Percentiles rank a stretch among this genome's conserved stretches.
phyloP scores from a whole-genome alignment of 2,888 invertebrate species.

The Pegoplata infirma region DNA sequence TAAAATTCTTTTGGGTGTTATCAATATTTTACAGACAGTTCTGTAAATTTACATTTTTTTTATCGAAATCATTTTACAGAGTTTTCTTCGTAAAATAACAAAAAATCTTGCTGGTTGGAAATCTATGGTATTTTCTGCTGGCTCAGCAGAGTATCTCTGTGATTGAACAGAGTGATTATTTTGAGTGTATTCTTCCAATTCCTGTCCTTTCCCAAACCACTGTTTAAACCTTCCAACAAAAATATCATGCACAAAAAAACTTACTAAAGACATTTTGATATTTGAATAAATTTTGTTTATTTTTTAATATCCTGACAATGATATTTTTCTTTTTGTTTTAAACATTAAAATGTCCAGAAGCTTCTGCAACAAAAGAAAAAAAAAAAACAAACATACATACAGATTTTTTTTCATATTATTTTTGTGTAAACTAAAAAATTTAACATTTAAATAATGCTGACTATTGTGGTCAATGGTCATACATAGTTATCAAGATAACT shows the following conservation, averaged over 20 bases:
- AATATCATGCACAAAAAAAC: not conserved
- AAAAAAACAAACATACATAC: too few relatives aligned
- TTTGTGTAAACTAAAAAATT: not conserved
- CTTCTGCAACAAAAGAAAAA: conserved; percentile 1
- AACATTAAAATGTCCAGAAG: conserved; percentile 49
- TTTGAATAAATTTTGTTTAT: conserved; percentile 48
- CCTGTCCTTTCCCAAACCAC: conserved; percentile 2
- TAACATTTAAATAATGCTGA: conserved; percentile 50
- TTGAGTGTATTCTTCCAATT: too few relatives aligned
- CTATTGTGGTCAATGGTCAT: conserved; percentile 44
- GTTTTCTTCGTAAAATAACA: too few relatives aligned
- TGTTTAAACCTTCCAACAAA: conserved; percentile 13
- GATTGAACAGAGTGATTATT: too few relatives aligned
- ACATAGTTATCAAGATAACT: conserved; percentile 18
- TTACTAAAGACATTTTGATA: conserved; percentile 29
- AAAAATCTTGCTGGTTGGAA: too few relatives aligned
- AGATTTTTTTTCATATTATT: too few relatives aligned
- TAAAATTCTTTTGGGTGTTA: too few relatives aligned
- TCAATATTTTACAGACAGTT: too few relatives aligned
- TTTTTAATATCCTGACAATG: conserved; percentile 54
- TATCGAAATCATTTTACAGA: too few relatives aligned
- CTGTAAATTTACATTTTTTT: too few relatives aligned
- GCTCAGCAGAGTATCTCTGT: too few relatives aligned
- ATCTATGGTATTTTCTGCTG: too few relatives aligned
- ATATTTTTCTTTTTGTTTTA: conserved; percentile 11